A percentile compares a stretch with the other conserved stretches of the same genome.
phyloP scores from a whole-genome alignment of 1,140 invertebrate species.

The Ceratosolen solmsi region DNA sequence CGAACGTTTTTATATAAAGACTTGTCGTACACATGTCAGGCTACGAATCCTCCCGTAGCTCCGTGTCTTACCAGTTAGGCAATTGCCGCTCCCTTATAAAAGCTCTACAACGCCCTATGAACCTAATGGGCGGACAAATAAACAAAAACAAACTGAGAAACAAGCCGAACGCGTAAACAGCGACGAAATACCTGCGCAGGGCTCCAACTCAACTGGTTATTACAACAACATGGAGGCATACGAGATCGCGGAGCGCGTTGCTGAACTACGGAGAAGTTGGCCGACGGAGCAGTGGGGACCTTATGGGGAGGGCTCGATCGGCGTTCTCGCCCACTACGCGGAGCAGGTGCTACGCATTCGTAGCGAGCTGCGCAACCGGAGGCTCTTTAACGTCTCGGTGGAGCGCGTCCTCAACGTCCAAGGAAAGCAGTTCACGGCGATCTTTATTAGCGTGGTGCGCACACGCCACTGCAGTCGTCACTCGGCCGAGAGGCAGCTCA shows the following conservation, averaged over 20 bases:
- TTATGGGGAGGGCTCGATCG: conserved; percentile 83
- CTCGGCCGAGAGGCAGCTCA: conserved; percentile 74
- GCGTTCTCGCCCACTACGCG: conserved; percentile 89
- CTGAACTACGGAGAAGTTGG: conserved; percentile 82
- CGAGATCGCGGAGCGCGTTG: conserved; percentile 83
- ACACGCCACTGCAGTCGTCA: conserved; percentile 81
- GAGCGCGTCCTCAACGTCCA: conserved; percentile 92
- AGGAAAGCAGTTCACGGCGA: conserved; percentile 90
- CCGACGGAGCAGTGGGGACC: conserved; percentile 81
- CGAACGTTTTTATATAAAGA: no score
- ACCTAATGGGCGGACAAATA: background rate
- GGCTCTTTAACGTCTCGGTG: conserved; percentile 85
- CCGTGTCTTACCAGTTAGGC: no score
- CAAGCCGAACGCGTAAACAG: background rate
- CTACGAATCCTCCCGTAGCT: no score
- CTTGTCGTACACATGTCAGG: no score
- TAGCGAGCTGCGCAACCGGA: conserved; percentile 83
- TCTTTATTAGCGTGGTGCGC: conserved; percentile 89
- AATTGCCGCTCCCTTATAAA: no score
- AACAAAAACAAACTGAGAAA: background rate
- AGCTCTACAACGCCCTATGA: no score
- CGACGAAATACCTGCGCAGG: conserved; percentile 69
- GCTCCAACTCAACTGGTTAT: conserved; percentile 87
- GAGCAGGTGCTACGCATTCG: conserved; percentile 88
- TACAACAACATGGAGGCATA: conserved; percentile 90